Evolutionary conservation across 2,888 invertebrate genomes (phyloP).

Genomic region (Punctoribates punctum): DNA sequence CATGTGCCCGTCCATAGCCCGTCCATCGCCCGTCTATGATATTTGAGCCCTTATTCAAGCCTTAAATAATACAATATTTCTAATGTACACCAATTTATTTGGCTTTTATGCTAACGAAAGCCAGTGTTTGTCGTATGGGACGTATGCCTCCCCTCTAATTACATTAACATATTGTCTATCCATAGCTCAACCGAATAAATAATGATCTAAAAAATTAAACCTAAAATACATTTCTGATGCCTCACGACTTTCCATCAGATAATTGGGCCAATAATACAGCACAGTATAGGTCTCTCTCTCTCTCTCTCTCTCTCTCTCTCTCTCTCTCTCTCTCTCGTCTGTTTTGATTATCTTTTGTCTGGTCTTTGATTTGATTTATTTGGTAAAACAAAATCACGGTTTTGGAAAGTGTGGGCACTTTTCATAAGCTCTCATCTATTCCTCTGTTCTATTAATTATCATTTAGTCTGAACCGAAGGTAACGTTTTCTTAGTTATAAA

Average conservation of each 20-base stretch:
- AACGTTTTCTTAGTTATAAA: background rate
- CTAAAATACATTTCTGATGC: slow-evolving; percentile 19
- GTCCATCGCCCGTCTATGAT: background rate
- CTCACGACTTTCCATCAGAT: background rate
- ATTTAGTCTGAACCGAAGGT: background rate
- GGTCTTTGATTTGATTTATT: background rate
- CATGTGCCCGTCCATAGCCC: slow-evolving; percentile 15
- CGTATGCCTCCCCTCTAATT: slow-evolving; percentile 10
- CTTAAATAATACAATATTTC: slow-evolving; percentile 14
- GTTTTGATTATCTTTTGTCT: background rate
- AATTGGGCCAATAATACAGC: slow-evolving; percentile 3
- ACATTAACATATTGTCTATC: slow-evolving; percentile 19
- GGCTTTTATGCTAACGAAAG: background rate
- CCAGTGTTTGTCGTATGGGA: background rate
- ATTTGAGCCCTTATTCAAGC: slow-evolving; percentile 16
- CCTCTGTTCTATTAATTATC: background rate
- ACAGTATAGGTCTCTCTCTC: background rate
- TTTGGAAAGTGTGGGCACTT: slow-evolving; percentile 18
- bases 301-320: too few species aligned
- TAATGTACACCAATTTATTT: background rate
- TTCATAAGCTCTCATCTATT: background rate
- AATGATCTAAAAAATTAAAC: slow-evolving; percentile 10
- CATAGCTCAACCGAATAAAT: background rate
- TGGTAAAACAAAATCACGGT: background rate
- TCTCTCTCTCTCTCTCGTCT: too few species aligned